These are phyloP conservation scores for Hemitrygon akajei DNA, from an alignment of 2,797 vertebrate genomes.

Conservation along the genomic window DNA sequence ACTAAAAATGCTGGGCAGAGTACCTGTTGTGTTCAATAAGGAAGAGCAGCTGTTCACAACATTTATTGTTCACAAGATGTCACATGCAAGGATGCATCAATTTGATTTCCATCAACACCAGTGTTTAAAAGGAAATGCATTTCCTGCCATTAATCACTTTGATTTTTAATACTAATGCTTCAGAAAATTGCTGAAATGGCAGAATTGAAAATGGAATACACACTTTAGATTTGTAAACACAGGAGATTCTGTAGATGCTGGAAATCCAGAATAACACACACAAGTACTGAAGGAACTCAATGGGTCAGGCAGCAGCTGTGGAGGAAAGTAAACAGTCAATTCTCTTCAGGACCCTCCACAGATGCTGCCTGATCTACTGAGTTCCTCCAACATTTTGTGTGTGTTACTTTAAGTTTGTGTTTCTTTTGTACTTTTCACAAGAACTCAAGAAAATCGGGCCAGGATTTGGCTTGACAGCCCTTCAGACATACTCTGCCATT, in stretches of 20 bases:
- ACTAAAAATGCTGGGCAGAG: not conserved
- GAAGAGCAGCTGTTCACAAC: too few relatives aligned
- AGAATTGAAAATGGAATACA: not conserved
- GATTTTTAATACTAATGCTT: conserved; percentile 6
- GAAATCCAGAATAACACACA: too few relatives aligned
- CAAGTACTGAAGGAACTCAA: too few relatives aligned
- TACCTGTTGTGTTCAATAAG: not conserved
- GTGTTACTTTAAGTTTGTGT: not conserved
- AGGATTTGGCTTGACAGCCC: too few relatives aligned
- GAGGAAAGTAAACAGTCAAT: too few relatives aligned
- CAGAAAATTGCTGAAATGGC: not conserved
- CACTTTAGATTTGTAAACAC: not conserved
- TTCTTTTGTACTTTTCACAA: not conserved
- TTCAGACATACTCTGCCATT: too few relatives aligned
- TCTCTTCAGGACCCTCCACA: too few relatives aligned
- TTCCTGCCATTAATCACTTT: not conserved
- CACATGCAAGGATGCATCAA: not conserved
- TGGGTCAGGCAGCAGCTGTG: too few relatives aligned
- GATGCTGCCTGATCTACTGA: too few relatives aligned
- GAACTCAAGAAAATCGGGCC: too few relatives aligned
- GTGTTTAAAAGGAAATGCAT: not conserved
- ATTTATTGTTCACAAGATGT: not conserved
- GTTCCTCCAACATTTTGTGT: too few relatives aligned
- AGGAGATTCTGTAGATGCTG: too few relatives aligned
- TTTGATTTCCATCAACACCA: not conserved